Percentiles rank a stretch among this genome's conserved stretches.
These are phyloP conservation scores for Oreocharis arfaki DNA, from an alignment of 2,113 vertebrate genomes.

Conservation along the genomic window DNA sequence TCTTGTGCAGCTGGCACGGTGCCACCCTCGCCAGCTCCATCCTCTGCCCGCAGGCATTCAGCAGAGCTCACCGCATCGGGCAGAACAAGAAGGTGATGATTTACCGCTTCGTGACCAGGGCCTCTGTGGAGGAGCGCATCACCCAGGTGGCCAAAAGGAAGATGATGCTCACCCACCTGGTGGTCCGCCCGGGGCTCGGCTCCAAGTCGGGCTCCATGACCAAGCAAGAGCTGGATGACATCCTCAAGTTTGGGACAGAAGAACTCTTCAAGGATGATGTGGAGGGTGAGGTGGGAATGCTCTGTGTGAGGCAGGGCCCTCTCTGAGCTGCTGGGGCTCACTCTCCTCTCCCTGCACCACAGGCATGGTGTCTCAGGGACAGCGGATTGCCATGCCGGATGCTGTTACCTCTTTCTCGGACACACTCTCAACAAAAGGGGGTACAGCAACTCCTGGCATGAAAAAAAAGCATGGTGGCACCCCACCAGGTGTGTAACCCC, in stretches of 20 bases:
- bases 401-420: slow-evolving; percentile 60
- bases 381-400: slow-evolving; percentile 45
- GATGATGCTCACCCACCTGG: slow-evolving; percentile 98
- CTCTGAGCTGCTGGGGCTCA: neutral
- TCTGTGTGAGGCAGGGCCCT: fast-evolving
- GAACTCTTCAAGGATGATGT: slow-evolving; percentile 97
- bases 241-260: slow-evolving; percentile 97
- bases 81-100: slow-evolving; percentile 99
- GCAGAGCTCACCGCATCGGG: slow-evolving; percentile 94
- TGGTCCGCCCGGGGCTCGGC: slow-evolving; percentile 92
- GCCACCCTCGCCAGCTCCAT: fast-evolving
- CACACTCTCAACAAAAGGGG: slow-evolving; percentile 54
- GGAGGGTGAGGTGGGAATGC: slow-evolving; percentile 74
- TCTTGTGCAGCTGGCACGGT: fast-evolving
- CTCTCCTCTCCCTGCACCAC: neutral
- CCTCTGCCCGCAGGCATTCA: slow-evolving; percentile 82
- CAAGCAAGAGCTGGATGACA: slow-evolving; percentile 97
- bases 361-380: slow-evolving; percentile 77
- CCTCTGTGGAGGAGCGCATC: slow-evolving; percentile 95
- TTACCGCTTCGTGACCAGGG: slow-evolving; percentile 95
- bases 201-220: slow-evolving; percentile 98
- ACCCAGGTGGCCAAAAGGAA: slow-evolving; percentile 98
- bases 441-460: slow-evolving; percentile 34
- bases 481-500: slow-evolving; percentile 64
- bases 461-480: slow-evolving; percentile 73